Evolutionary conservation across 2,113 vertebrate species (phyloP).

Genomic region (Pseudopipra pipra): DNA sequence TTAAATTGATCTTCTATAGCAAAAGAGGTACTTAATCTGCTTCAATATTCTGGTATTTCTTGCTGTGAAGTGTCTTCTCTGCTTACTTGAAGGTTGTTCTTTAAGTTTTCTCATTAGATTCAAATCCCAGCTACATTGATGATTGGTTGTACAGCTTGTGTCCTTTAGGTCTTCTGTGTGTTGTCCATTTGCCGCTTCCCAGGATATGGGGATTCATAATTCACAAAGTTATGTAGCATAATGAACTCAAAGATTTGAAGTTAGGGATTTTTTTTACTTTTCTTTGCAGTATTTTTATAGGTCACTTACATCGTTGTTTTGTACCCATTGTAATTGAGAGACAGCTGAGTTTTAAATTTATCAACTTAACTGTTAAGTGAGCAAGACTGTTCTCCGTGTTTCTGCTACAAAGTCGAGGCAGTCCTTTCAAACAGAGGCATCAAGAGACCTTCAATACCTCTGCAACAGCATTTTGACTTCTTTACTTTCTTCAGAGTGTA

Average conservation of each 20-base stretch:
- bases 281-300: background rate
- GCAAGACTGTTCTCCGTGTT: background rate
- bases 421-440: background rate
- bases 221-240: background rate
- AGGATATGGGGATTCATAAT: background rate
- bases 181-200: background rate
- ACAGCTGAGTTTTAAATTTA: background rate
- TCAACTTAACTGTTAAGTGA: background rate
- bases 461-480: background rate
- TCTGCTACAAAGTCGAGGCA: background rate
- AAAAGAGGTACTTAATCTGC: background rate
- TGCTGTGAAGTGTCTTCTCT: background rate
- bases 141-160: background rate
- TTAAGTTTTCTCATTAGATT: background rate
- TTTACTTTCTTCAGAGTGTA: background rate
- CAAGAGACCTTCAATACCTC: background rate
- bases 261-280: background rate
- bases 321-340: background rate
- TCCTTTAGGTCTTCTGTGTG: background rate
- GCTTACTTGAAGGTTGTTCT: background rate
- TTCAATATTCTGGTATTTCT: background rate
- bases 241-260: background rate
- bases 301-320: background rate
- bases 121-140: background rate
- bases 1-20: background rate